Evolutionary conservation across 2,797 vertebrate species (phyloP), one percentile per base, ranked within the genome.

Genomic region (Anomalospiza imberbis): DNA sequence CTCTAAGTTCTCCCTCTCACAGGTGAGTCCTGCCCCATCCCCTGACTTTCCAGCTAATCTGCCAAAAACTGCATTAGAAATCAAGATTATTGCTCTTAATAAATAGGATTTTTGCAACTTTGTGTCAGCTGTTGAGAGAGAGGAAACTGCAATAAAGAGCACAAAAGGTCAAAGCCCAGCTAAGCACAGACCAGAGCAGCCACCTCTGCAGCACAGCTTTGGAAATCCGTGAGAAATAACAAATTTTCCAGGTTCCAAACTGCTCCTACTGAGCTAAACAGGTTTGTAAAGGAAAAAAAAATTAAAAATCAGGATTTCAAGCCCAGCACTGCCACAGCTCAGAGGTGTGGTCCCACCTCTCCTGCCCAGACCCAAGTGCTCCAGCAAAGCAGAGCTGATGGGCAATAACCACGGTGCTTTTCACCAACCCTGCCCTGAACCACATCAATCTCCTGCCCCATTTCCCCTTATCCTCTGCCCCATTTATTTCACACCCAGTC

Each of bases 371-470:
- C 15, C 22, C 32, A 8, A 28, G 32, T 6, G 8, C n/a, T n/a
- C n/a, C n/a, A n/a, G n/a, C n/a, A n/a, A n/a, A 28, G 28, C 48
- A 21, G 32, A 75, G 66, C 15, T 12, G 10, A 16, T 2, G 10
- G 25, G 29, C 17, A 4, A 6, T 4, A 31, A 16, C 1, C 1
- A 28, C 0, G 2, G 20, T 32, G 61, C 17, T 65, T 71, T 57
- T 73, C 66, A 74, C 18, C 53, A 58, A 0, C 0, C 4, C 38
- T 21, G 34, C 32, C 1, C 36, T 5, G n/a, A 70, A 32, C 45
- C 31, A 29, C 57, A 38, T 7, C 91, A 5, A 5, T 12, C 45
- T 21, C 22, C 10, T 17, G 4, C 12, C 65, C 77, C 55, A 4
- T n/a, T n/a, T n/a, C n/a, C n/a, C n/a, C n/a, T n/a, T n/a, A n/a